Conservation (phyloP, 2,113 vertebrate genomes). For the Pelmatolapia mariae region DNA sequence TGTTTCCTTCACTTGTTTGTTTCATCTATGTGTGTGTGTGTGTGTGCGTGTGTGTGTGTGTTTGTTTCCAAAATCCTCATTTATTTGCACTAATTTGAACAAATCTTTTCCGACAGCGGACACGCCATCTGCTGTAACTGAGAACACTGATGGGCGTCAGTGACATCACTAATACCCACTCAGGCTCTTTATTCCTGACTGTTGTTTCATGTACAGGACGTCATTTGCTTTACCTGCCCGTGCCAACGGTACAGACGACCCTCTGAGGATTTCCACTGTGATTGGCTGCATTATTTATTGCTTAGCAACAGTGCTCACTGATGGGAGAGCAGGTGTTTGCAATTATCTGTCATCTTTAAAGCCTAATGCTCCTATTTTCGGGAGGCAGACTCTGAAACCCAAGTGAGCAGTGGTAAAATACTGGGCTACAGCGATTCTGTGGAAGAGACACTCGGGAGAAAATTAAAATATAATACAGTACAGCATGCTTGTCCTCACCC, state of each 20-base stretch:
- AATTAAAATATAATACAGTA: not conserved
- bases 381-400: not conserved
- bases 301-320: constrained; percentile 12
- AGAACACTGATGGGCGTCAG: not conserved
- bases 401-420: not conserved
- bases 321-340: constrained; percentile 38
- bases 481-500: not conserved
- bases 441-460: not conserved
- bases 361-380: not conserved
- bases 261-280: not conserved
- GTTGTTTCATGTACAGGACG: not conserved
- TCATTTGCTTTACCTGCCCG: not conserved
- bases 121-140: constrained; percentile 9
- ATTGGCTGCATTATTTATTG: constrained; percentile 32
- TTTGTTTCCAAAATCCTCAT: not conserved
- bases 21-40: not conserved
- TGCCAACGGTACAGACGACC: not conserved
- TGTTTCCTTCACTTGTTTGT: constrained; percentile 6
- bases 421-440: not conserved
- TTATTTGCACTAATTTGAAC: constrained; percentile 15
- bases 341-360: constrained; percentile 14
- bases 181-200: not conserved
- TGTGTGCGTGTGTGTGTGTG: not conserved
- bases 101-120: not conserved
- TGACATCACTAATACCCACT: not conserved